A percentile compares a stretch with the other conserved stretches of the same genome.
phyloP scores from a whole-genome alignment of 2,888 invertebrate genomes.

The Flexamia atlantica region DNA sequence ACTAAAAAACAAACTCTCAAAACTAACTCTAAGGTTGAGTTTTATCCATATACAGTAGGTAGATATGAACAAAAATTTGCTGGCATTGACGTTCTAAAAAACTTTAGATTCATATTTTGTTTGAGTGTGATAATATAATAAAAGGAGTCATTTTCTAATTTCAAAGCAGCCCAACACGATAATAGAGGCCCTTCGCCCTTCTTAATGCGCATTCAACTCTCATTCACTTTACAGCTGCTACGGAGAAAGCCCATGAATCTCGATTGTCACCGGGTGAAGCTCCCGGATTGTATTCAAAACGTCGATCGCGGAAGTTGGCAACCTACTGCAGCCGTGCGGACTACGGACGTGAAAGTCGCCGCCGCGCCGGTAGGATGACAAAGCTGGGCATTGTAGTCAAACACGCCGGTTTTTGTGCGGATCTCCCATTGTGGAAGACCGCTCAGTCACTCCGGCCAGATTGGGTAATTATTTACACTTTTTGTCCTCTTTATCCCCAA shows the following conservation, averaged over 20 bases:
- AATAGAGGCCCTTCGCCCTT: no score
- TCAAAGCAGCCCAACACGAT: no score
- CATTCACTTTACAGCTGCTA: neutral
- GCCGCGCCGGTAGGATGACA: constrained; percentile 14
- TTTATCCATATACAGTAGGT: no score
- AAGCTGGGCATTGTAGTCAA: constrained; percentile 1
- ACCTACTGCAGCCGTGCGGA: neutral
- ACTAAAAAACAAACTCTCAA: no score
- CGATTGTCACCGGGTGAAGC: neutral
- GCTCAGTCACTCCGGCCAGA: constrained; percentile 10
- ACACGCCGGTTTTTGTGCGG: neutral
- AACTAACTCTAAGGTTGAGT: no score
- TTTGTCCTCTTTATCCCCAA: constrained; percentile 20
- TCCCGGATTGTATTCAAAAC: constrained; percentile 17
- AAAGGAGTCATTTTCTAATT: no score
- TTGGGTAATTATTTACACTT: constrained; percentile 50
- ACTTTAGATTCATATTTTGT: no score
- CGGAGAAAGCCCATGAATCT: neutral
- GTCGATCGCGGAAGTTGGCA: neutral
- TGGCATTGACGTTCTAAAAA: no score
- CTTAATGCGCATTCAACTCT: neutral
- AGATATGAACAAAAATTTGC: no score
- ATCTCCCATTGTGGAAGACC: constrained; percentile 25
- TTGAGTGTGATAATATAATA: no score
- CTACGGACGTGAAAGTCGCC: constrained; percentile 6